phyloP scores from a whole-genome alignment of 2,797 vertebrate genomes.

The Lacerta viridis region DNA sequence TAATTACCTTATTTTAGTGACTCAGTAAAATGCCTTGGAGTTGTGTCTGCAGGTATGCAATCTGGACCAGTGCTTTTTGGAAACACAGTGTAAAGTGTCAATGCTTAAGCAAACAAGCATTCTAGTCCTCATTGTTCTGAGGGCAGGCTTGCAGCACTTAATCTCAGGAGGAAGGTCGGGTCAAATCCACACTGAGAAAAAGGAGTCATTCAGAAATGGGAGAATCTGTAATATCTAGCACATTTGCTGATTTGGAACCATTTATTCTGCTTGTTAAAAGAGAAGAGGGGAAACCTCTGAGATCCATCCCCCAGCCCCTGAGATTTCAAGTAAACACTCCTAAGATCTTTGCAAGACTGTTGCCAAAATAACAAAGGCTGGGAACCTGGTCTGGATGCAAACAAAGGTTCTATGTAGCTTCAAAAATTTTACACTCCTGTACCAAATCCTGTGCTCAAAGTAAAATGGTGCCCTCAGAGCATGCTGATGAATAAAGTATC shows the following conservation, averaged over 20 bases:
- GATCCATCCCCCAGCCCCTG: not conserved
- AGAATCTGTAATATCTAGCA: not conserved
- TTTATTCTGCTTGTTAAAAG: not conserved
- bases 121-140: not conserved
- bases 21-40: too few relatives aligned
- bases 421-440: not conserved
- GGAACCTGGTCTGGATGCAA: not conserved
- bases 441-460: not conserved
- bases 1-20: too few relatives aligned
- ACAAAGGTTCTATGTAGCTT: not conserved
- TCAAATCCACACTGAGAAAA: not conserved
- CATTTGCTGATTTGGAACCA: not conserved
- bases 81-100: too few relatives aligned
- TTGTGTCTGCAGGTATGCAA: too few relatives aligned
- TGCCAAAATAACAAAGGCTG: not conserved
- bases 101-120: too few relatives aligned
- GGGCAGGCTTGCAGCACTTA: too few relatives aligned
- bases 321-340: not conserved
- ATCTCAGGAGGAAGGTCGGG: not conserved
- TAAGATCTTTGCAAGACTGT: not conserved
- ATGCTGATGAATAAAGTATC: too few relatives aligned
- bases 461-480: not conserved
- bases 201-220: not conserved
- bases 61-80: too few relatives aligned
- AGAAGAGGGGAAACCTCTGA: not conserved